phyloP scores from a whole-genome alignment of 2,797 vertebrate genomes.

The Pitangus sulphuratus region DNA sequence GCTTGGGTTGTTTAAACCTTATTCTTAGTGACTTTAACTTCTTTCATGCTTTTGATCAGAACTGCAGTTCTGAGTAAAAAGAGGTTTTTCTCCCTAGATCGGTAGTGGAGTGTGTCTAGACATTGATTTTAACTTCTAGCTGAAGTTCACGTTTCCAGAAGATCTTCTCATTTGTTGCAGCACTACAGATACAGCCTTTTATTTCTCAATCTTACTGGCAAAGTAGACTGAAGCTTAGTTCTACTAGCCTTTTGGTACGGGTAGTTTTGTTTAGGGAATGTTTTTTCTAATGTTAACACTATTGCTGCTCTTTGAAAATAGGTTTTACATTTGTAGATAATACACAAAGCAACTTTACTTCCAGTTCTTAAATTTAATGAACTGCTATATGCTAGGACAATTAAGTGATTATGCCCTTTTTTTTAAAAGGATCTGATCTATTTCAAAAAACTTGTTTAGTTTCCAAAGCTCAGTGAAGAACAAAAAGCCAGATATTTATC shows the following conservation, averaged over 20 bases:
- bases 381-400: not conserved
- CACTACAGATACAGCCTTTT: not conserved
- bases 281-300: not conserved
- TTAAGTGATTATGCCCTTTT: not conserved
- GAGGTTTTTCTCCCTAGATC: not conserved
- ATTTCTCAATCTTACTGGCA: not conserved
- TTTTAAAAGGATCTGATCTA: not conserved
- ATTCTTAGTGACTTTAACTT: not conserved
- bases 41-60: not conserved
- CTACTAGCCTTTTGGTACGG: not conserved
- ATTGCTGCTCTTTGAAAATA: slow-evolving; percentile 13
- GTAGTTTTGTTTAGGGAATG: not conserved
- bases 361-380: not conserved
- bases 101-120: not conserved
- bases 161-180: not conserved
- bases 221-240: not conserved
- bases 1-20: not conserved
- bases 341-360: not conserved
- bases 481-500: not conserved
- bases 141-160: not conserved
- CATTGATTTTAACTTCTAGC: not conserved
- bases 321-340: not conserved
- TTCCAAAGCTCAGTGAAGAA: not conserved
- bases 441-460: not conserved
- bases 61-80: not conserved